Conservation (phyloP, 2,113 vertebrate species). For the Trematocara nigrifrons region DNA sequence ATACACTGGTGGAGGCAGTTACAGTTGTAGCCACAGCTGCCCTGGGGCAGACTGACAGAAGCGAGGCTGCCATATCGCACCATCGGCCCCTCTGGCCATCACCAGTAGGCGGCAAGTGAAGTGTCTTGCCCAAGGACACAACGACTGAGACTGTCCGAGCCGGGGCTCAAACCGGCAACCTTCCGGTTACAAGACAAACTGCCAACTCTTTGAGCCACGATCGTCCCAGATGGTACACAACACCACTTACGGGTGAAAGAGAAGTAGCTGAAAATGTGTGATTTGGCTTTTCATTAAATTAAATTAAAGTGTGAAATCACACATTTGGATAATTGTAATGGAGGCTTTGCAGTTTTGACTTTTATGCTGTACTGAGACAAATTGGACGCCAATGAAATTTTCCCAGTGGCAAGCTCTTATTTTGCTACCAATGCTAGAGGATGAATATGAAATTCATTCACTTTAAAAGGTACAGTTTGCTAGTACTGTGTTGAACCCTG, state of each 20-base stretch:
- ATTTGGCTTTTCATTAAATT: not conserved
- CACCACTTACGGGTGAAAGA: not conserved
- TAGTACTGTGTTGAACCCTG: not conserved
- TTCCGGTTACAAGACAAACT: no score
- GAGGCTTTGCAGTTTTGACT: not conserved
- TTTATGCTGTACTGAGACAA: not conserved
- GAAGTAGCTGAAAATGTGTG: not conserved
- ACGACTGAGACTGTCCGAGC: no score
- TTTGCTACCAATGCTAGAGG: not conserved
- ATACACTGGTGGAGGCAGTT: no score
- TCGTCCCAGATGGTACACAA: constrained; percentile 3
- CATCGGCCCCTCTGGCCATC: no score
- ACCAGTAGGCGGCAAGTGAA: no score
- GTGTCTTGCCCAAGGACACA: no score
- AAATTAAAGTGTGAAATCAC: not conserved
- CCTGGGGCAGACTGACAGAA: no score
- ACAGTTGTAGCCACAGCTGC: no score
- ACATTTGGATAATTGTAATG: not conserved
- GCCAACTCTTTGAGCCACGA: no score
- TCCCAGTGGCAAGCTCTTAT: not conserved
- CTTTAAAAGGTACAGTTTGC: not conserved
- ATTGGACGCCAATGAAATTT: not conserved
- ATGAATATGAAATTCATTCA: not conserved
- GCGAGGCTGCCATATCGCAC: no score
- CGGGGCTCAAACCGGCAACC: no score